Conservation (phyloP, 2,113 vertebrate species). For the Megaleporinus macrocephalus region DNA sequence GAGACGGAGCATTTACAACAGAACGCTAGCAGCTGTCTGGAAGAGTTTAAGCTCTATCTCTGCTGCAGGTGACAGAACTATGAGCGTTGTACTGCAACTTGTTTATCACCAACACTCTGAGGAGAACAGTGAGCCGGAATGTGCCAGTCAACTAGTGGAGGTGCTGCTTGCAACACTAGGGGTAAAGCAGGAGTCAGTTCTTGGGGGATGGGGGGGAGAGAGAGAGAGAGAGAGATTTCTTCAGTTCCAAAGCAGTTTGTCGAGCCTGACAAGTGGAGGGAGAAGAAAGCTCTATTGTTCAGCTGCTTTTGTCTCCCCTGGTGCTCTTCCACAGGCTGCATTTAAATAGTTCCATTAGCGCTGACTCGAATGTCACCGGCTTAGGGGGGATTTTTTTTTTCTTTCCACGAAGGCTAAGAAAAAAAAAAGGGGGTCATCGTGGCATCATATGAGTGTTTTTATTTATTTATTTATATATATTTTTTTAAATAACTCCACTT, state of each 20-base stretch:
- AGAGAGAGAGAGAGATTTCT: conserved; percentile 33
- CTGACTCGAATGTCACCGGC: conserved; percentile 49
- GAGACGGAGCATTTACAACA: neutral
- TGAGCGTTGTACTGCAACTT: neutral
- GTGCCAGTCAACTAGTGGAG: conserved; percentile 22
- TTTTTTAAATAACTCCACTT: neutral
- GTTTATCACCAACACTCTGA: conserved; percentile 8
- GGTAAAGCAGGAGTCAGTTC: conserved; percentile 38
- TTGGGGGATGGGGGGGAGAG: conserved; percentile 45
- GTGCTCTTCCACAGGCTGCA: conserved; percentile 55
- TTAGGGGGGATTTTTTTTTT: conserved; percentile 30
- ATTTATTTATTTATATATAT: neutral
- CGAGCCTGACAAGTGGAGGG: conserved; percentile 36
- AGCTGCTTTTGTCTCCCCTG: conserved; percentile 55
- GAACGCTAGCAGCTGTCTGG: neutral
- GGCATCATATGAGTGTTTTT: neutral
- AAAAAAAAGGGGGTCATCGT: conserved; percentile 9
- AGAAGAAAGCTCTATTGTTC: conserved; percentile 56
- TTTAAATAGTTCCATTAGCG: conserved; percentile 65
- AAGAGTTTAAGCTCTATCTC: neutral
- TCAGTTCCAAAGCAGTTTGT: conserved; percentile 42
- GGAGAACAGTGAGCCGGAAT: neutral
- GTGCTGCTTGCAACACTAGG: conserved; percentile 19
- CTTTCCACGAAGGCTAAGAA: neutral
- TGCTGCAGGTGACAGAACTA: neutral